These are phyloP conservation scores for Scaeva pyrastri DNA, from an alignment of 2,888 invertebrate genomes.

Conservation along the genomic window DNA sequence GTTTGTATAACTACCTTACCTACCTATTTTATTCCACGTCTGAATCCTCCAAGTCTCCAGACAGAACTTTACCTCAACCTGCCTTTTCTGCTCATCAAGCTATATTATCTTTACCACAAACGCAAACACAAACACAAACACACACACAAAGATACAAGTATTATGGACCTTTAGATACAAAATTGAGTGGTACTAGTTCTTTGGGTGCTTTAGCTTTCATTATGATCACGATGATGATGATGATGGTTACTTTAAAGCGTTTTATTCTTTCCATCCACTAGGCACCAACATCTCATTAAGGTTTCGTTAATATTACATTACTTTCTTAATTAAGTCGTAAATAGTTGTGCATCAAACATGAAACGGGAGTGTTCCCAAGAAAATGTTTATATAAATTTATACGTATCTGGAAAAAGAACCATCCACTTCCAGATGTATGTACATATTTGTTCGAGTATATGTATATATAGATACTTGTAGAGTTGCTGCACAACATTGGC, in stretches of 20 bases:
- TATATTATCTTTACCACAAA: not conserved
- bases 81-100: conserved; percentile 15
- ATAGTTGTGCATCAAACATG: conserved; percentile 64
- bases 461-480: too few relatives aligned
- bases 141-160: not conserved
- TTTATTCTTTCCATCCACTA: conserved; percentile 27
- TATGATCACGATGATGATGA: not conserved
- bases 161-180: too few relatives aligned
- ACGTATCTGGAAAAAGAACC: conserved; percentile 8
- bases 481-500: conserved; percentile 36
- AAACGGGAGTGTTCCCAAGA: conserved; percentile 74
- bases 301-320: conserved; percentile 70
- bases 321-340: conserved; percentile 74
- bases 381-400: conserved; percentile 40
- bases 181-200: conserved; percentile 38
- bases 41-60: conserved; percentile 18
- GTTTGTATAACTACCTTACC: not conserved
- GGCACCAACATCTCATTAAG: conserved; percentile 64
- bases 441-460: not conserved
- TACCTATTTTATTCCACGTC: not conserved
- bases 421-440: not conserved
- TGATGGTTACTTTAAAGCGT: not conserved
- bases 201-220: not conserved
- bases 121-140: not conserved
- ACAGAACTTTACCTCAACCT: conserved; percentile 21